Conservation (phyloP, 2,113 vertebrate genomes). For the Sorex fumeus region DNA sequence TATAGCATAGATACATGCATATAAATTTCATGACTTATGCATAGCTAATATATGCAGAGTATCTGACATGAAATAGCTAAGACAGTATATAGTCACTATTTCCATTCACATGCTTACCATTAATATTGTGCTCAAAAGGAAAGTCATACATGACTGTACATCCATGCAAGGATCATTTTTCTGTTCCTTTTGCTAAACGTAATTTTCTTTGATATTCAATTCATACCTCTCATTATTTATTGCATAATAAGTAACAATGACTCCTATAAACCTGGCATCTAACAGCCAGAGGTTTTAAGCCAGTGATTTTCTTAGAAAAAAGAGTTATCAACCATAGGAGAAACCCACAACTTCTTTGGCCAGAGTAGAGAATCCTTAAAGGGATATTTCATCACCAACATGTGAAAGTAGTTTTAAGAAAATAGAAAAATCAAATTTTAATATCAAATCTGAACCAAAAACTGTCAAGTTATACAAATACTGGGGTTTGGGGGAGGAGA, state of each 20-base stretch:
- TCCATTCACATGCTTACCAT: not conserved
- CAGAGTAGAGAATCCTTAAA: slow-evolving; percentile 70
- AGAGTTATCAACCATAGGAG: slow-evolving; percentile 37
- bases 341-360: slow-evolving; percentile 68
- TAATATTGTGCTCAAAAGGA: not conserved
- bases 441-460: slow-evolving; percentile 66
- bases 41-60: not conserved
- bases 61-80: not conserved
- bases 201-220: slow-evolving; percentile 14
- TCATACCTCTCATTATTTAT: not conserved
- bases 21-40: not conserved
- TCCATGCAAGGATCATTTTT: slow-evolving; percentile 13
- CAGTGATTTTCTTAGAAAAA: slow-evolving; percentile 13
- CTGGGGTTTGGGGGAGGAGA: not conserved
- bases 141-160: not conserved
- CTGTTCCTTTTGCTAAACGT: not conserved
- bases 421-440: slow-evolving; percentile 80
- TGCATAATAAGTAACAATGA: too few species aligned
- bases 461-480: not conserved
- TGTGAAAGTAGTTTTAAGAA: slow-evolving; percentile 71
- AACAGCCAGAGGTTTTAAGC: slow-evolving; percentile 45
- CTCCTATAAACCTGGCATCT: slow-evolving; percentile 45
- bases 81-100: not conserved
- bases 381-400: slow-evolving; percentile 68
- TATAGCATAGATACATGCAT: not conserved